Evolutionary conservation across 2,113 vertebrate species (phyloP).

Genomic region (Hucho hucho): DNA sequence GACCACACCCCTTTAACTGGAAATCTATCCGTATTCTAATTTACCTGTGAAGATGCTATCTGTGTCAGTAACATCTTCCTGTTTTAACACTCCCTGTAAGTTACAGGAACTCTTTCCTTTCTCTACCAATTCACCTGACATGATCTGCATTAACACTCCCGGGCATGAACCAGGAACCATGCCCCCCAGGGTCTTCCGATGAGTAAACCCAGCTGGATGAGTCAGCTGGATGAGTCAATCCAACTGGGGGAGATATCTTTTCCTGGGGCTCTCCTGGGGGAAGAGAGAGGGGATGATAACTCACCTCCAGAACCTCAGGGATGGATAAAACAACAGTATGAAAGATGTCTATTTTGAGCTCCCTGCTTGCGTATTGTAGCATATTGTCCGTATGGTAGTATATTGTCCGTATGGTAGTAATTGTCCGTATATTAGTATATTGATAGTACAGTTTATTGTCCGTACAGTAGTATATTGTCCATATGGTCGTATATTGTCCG

Average conservation of each 20-base stretch:
- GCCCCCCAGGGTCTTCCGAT: slow-evolving; percentile 2
- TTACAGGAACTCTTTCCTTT: neutral
- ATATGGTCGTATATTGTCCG: no score
- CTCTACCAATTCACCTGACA: neutral
- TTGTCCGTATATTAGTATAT: no score
- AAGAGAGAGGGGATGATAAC: neutral
- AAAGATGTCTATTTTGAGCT: slow-evolving; percentile 44
- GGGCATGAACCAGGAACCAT: slow-evolving; percentile 28
- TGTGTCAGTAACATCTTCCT: neutral
- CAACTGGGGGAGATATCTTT: slow-evolving; percentile 3
- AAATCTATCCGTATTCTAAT: no score
- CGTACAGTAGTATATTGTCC: no score
- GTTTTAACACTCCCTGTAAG: neutral
- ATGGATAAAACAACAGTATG: neutral
- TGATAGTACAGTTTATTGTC: no score
- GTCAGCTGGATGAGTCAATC: slow-evolving; percentile 1
- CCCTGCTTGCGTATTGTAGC: slow-evolving; percentile 10
- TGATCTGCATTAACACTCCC: slow-evolving; percentile 16
- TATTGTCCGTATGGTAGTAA: no score
- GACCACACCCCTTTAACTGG: no score
- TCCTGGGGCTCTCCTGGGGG: neutral
- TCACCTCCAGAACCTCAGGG: neutral
- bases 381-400: no score
- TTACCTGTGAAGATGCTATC: neutral
- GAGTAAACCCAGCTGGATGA: slow-evolving; percentile 37